These are phyloP conservation scores for Anorthoa munda DNA, from an alignment of 2,888 invertebrate genomes.

Conservation along the genomic window DNA sequence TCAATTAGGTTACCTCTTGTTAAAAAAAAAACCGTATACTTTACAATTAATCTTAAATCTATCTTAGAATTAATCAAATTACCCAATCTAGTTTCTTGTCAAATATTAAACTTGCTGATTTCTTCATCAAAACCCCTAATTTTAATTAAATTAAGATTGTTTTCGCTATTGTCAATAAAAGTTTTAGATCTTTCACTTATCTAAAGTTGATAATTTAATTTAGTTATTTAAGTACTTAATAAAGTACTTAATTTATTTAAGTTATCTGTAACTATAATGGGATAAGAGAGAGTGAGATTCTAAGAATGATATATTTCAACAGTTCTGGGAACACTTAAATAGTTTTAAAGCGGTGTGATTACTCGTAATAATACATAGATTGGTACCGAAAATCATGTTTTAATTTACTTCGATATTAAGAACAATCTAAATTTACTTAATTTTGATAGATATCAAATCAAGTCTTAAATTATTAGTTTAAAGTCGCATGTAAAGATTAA, in stretches of 20 bases:
- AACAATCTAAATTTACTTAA: constrained; percentile 2
- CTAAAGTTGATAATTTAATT: constrained; percentile 12
- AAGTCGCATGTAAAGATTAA: neutral
- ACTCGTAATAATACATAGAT: neutral
- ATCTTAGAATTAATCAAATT: constrained; percentile 16
- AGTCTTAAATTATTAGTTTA: neutral
- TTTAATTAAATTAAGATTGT: constrained; percentile 39
- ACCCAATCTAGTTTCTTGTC: constrained; percentile 16
- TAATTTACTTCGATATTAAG: neutral
- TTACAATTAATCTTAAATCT: constrained; percentile 10
- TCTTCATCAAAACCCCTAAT: constrained; percentile 22
- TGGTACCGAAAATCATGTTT: neutral
- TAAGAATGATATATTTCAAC: constrained; percentile 15
- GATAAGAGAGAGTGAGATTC: constrained; percentile 5
- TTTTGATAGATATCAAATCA: neutral
- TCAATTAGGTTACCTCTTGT: neutral
- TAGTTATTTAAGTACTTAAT: constrained; percentile 26
- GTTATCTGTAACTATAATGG: constrained; percentile 18
- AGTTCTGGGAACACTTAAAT: constrained; percentile 8
- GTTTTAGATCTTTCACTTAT: constrained; percentile 28
- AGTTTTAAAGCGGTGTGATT: constrained; percentile 1
- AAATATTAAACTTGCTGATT: constrained; percentile 40
- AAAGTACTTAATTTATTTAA: constrained; percentile 38
- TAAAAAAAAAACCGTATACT: neutral
- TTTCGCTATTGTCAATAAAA: constrained; percentile 36